These are phyloP conservation scores for Scaptomyza graminum DNA, from an alignment of 1,140 invertebrate genomes.

Conservation along the genomic window DNA sequence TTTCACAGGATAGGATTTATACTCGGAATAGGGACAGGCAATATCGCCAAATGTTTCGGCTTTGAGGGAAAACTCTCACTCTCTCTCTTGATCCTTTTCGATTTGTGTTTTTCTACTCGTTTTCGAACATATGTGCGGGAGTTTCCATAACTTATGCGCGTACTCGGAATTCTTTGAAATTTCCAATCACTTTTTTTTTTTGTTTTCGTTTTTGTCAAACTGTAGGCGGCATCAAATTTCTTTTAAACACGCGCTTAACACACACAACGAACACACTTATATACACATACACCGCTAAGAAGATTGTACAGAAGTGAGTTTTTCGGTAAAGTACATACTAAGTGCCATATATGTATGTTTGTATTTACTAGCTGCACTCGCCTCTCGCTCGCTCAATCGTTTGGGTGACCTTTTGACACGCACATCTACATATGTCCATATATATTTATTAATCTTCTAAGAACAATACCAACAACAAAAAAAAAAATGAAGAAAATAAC, in stretches of 20 bases:
- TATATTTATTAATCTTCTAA: slow-evolving; percentile 52
- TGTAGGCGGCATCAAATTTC: slow-evolving; percentile 60
- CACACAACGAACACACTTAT: slow-evolving; percentile 9
- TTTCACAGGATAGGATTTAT: slow-evolving; percentile 1
- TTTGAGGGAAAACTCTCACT: slow-evolving; percentile 4
- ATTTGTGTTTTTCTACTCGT: slow-evolving; percentile 9
- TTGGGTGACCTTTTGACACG: slow-evolving; percentile 59
- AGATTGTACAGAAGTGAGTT: slow-evolving; percentile 12
- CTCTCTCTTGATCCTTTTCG: neutral
- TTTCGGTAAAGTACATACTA: slow-evolving; percentile 9
- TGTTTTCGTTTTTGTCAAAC: neutral
- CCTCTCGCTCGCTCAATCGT: slow-evolving; percentile 49
- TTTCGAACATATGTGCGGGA: slow-evolving; percentile 57
- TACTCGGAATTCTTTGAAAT: slow-evolving; percentile 42
- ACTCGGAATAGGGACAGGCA: neutral
- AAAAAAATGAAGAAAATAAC: slow-evolving; percentile 16
- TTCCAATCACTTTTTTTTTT: slow-evolving; percentile 30
- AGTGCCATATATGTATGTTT: neutral
- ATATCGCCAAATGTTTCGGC: neutral
- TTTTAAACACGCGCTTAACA: slow-evolving; percentile 40
- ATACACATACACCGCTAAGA: slow-evolving; percentile 1
- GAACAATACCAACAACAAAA: slow-evolving; percentile 19
- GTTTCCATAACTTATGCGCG: slow-evolving; percentile 52
- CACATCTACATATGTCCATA: slow-evolving; percentile 15
- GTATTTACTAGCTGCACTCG: slow-evolving; percentile 29